Base-by-base conservation (phyloP, 1,140 invertebrate genomes). In the Chrysopa pallens region DNA sequence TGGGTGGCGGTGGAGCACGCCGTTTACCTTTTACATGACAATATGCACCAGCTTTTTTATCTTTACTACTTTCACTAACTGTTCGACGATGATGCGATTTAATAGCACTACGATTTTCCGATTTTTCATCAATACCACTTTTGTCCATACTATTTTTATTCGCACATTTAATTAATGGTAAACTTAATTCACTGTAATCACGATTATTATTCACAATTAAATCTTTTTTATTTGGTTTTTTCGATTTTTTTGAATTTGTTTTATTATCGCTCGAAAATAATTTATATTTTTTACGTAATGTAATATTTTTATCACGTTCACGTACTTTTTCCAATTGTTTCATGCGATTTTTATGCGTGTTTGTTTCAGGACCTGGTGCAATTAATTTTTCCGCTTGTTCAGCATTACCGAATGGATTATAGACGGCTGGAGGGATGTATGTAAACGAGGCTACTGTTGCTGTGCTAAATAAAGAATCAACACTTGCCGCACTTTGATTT, bases 1-100 rank as follows among this genome's bases (percentile, higher is more conserved):
- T 42, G 2, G 80, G 81, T 8, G 81, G 80, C 47, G 68, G 68
- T 1, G 80, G 80, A 2, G 80, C 80, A 52, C 69, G 71, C 31
- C 80, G 61, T 52, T 84, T 84, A 9, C 79, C 79, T 47, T 78
- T 79, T 1, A 83, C 78, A 57, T 83, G 76, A 4, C 54, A 62
- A 53, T 58, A 68, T 36, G 52, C 67, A 45, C 57, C 62, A 42
- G 52, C 59, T 55, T 49, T 58, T 39, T 51, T 65, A 51, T 53
- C 62, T 55, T 60, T 68, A 36, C 56, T 63, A 27, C 58, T 66
- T 53, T 73, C 72, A 54, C 73, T 75, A 4, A 66, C 58, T 8
- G 69, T 70, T 46, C 68, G 58, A 45, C 64, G 41, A 38, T 58
- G 44, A 36, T 45, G 54, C 52, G 13, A 59, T 50, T 42, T 61